phyloP scores from a whole-genome alignment of 30 jellyfish, hydroid and myxozoan genomes.

The Aurelia coerulea region DNA sequence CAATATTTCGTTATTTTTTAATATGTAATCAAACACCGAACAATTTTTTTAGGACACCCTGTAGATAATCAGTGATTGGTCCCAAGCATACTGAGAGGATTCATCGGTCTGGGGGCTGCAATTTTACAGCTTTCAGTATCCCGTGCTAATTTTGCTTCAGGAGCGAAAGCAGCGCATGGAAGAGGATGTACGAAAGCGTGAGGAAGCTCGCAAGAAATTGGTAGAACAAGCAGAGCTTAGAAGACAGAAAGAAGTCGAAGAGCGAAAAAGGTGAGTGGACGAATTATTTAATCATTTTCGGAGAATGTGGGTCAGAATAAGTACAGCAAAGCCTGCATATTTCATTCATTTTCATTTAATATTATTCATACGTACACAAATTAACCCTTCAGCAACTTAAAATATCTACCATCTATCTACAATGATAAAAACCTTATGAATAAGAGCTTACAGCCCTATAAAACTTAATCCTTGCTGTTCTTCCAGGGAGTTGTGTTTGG shows the following conservation, averaged over 20 bases:
- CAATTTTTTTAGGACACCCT: too few relatives aligned
- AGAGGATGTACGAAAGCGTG: constrained; percentile 65
- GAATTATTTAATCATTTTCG: neutral
- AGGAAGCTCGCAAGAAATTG: constrained; percentile 48
- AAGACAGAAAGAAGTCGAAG: constrained; percentile 72
- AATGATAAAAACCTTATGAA: too few relatives aligned
- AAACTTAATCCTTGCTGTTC: too few relatives aligned
- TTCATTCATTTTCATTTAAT: neutral
- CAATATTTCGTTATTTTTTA: too few relatives aligned
- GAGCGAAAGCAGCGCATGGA: constrained; percentile 62
- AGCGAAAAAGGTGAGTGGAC: constrained; percentile 53
- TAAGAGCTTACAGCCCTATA: too few relatives aligned
- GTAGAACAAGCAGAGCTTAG: constrained; percentile 66
- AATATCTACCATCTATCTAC: too few relatives aligned
- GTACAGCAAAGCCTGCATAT: neutral
- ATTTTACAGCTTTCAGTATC: neutral
- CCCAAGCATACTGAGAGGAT: neutral
- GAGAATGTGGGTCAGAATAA: neutral
- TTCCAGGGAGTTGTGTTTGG: too few relatives aligned
- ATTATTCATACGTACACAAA: too few relatives aligned
- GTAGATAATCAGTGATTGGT: too few relatives aligned
- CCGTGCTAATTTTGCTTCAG: constrained; percentile 22
- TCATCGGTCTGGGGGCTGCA: neutral
- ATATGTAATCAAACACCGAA: too few relatives aligned
- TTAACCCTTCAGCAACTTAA: too few relatives aligned